These are phyloP conservation scores for Allobates femoralis DNA, from an alignment of 2,797 vertebrate species.

Conservation along the genomic window DNA sequence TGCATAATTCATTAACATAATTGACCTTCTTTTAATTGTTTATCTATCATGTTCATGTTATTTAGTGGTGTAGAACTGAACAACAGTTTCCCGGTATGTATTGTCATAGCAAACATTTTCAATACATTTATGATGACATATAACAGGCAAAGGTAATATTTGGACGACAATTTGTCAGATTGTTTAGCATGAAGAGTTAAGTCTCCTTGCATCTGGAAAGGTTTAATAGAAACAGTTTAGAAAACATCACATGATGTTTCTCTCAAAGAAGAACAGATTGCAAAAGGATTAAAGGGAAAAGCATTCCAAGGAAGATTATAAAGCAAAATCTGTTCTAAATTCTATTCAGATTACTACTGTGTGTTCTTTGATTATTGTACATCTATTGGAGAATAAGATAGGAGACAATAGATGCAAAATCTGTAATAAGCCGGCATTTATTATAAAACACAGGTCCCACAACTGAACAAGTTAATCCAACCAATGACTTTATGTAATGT, in stretches of 20 bases:
- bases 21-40: constrained; percentile 15
- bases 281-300: constrained; percentile 59
- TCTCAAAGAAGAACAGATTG: constrained; percentile 60
- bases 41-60: constrained; percentile 10
- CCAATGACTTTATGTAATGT: not conserved
- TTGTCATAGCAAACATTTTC: not conserved
- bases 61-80: not conserved
- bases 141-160: not conserved
- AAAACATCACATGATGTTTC: constrained; percentile 56
- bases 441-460: constrained; percentile 2
- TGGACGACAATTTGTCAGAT: not conserved
- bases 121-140: not conserved
- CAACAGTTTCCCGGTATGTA: constrained; percentile 10
- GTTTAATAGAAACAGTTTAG: constrained; percentile 55
- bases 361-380: constrained; percentile 54
- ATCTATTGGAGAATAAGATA: constrained; percentile 46
- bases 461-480: not conserved
- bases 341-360: constrained; percentile 59
- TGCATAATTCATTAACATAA: constrained; percentile 14
- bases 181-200: constrained; percentile 32
- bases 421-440: constrained; percentile 52
- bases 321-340: constrained; percentile 63
- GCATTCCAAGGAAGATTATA: constrained; percentile 63
- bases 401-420: constrained; percentile 25
- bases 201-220: constrained; percentile 32